Conservation (phyloP, 2,888 invertebrate species). For the Herminia tarsipennalis region DNA sequence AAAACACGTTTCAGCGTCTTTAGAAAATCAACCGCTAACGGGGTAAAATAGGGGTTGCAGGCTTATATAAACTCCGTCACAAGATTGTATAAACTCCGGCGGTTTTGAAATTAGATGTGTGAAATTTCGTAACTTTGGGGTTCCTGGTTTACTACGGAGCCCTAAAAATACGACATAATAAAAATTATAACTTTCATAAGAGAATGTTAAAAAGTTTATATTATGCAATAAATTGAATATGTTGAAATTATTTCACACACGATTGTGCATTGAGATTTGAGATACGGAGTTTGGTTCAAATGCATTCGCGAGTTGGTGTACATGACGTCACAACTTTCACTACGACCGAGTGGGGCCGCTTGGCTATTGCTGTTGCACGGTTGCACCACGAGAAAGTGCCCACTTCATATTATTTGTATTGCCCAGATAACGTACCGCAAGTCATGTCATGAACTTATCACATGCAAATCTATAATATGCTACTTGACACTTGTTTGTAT, state of each 20-base stretch:
- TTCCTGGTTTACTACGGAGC: too few relatives aligned
- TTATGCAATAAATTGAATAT: not conserved
- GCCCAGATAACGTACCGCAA: constrained; percentile 37
- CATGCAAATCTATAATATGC: constrained; percentile 18
- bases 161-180: too few relatives aligned
- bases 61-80: too few relatives aligned
- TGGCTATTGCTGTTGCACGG: constrained; percentile 41
- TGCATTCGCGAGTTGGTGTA: constrained; percentile 59
- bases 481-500: constrained; percentile 1
- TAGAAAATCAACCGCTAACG: too few relatives aligned
- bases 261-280: constrained; percentile 18
- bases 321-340: constrained; percentile 72
- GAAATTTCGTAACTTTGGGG: too few relatives aligned
- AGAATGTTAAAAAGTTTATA: too few relatives aligned
- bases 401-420: constrained; percentile 52
- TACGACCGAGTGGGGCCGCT: constrained; percentile 40
- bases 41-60: too few relatives aligned
- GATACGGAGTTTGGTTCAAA: constrained; percentile 33
- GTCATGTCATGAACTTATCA: constrained; percentile 30
- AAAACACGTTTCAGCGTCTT: too few relatives aligned
- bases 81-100: too few relatives aligned
- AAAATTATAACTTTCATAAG: too few relatives aligned
- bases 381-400: constrained; percentile 73
- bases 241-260: not conserved
- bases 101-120: too few relatives aligned